Conservation (phyloP, 2,113 vertebrate genomes). For the Sebastes schlegelii region DNA sequence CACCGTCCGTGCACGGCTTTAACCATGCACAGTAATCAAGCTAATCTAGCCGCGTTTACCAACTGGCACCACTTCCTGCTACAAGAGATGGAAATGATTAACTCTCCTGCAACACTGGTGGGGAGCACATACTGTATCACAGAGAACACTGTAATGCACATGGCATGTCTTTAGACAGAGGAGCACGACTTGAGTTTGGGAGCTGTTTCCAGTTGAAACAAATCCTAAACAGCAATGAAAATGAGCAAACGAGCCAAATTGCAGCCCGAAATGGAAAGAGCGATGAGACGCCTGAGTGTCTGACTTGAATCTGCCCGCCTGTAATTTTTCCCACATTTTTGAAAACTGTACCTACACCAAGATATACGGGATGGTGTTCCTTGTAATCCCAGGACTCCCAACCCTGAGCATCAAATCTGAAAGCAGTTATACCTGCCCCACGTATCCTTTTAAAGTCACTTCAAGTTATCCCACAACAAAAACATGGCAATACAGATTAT, state of each 20-base stretch:
- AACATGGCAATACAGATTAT: neutral
- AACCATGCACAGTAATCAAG: slow-evolving; percentile 44
- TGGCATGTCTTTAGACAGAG: slow-evolving; percentile 5
- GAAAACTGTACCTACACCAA: neutral
- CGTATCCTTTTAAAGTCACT: neutral
- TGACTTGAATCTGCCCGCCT: slow-evolving; percentile 9
- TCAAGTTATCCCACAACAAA: neutral
- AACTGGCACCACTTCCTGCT: slow-evolving; percentile 54
- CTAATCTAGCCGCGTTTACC: slow-evolving; percentile 48
- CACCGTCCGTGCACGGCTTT: slow-evolving; percentile 3
- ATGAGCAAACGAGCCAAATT: neutral
- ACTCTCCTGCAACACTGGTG: neutral
- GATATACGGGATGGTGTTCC: neutral
- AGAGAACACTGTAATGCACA: slow-evolving; percentile 7
- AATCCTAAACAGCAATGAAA: slow-evolving; percentile 6
- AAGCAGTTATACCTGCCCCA: neutral
- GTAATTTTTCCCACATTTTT: neutral
- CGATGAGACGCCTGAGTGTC: slow-evolving; percentile 5
- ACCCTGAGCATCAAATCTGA: neutral
- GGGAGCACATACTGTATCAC: slow-evolving; percentile 13
- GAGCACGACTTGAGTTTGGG: neutral
- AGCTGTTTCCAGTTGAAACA: slow-evolving; percentile 18
- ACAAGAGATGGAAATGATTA: slow-evolving; percentile 65
- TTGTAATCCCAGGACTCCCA: neutral
- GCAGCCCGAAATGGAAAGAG: neutral